Conservation (phyloP, 1,140 invertebrate species). For the Bombus sylvicola region DNA sequence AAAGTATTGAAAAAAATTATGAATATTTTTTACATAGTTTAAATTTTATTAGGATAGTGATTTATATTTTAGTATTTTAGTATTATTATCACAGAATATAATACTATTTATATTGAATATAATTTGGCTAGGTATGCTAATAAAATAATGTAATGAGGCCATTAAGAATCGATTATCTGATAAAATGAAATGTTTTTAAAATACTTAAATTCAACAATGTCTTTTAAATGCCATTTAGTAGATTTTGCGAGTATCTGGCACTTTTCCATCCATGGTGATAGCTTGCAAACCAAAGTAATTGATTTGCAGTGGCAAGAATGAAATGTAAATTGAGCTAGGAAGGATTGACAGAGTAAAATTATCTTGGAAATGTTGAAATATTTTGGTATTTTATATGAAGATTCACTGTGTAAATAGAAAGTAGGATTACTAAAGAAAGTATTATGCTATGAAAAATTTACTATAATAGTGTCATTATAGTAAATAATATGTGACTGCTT, state of each 20-base stretch:
- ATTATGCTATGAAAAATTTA: slow-evolving; percentile 63
- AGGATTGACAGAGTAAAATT: slow-evolving; percentile 63
- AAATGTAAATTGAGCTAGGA: slow-evolving; percentile 52
- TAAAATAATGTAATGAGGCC: background rate
- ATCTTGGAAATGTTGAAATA: slow-evolving; percentile 63
- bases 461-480: slow-evolving; percentile 46
- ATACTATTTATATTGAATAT: slow-evolving; percentile 4
- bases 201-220: background rate
- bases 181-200: background rate
- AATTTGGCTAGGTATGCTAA: slow-evolving; percentile 4
- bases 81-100: slow-evolving; percentile 20
- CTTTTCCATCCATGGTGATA: slow-evolving; percentile 59
- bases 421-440: slow-evolving; percentile 68
- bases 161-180: slow-evolving; percentile 6
- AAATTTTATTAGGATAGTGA: slow-evolving; percentile 17
- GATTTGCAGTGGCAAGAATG: slow-evolving; percentile 31
- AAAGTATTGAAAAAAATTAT: background rate
- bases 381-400: slow-evolving; percentile 71
- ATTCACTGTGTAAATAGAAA: slow-evolving; percentile 65
- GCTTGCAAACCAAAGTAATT: slow-evolving; percentile 50
- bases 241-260: slow-evolving; percentile 45
- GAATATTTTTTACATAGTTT: slow-evolving; percentile 4
- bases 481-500: slow-evolving; percentile 22
- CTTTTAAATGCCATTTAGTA: slow-evolving; percentile 12
- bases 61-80: slow-evolving; percentile 25